phyloP scores from a whole-genome alignment of 2,888 invertebrate species.

The Elegia similella region DNA sequence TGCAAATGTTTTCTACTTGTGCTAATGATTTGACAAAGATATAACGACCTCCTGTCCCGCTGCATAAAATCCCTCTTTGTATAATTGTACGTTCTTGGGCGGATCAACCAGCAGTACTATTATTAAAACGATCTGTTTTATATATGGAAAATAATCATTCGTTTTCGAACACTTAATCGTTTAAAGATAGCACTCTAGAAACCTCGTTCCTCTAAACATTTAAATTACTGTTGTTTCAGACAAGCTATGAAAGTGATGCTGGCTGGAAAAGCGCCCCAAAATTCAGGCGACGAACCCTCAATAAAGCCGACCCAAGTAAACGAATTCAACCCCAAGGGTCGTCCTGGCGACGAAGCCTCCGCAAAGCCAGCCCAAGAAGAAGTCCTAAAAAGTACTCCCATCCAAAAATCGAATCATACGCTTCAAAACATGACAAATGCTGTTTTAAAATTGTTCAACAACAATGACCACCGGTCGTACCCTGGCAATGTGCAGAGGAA shows the following conservation, averaged over 20 bases:
- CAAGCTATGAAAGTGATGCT: constrained; percentile 19
- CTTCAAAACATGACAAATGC: neutral
- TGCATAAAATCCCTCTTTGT: too few relatives aligned
- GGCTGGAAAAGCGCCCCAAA: neutral
- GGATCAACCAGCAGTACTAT: too few relatives aligned
- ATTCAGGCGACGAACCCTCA: neutral
- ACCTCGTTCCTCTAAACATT: neutral
- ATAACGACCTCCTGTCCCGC: too few relatives aligned
- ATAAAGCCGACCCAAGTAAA: neutral
- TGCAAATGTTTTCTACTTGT: too few relatives aligned
- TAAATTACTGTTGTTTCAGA: constrained; percentile 5
- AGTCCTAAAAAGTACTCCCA: neutral
- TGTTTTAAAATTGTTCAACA: neutral
- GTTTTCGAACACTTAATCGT: too few relatives aligned
- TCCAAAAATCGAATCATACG: neutral
- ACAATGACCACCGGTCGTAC: neutral
- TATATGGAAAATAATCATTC: too few relatives aligned
- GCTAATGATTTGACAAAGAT: too few relatives aligned
- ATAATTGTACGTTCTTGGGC: too few relatives aligned
- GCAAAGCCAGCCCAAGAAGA: neutral
- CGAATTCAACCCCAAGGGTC: neutral
- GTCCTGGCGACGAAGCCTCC: neutral
- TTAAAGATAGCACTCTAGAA: too few relatives aligned
- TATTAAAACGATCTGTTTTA: too few relatives aligned
- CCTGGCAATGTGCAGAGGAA: neutral